Evolutionary conservation across 2,888 invertebrate genomes (phyloP).

Genomic region (Drosophila ezoana): DNA sequence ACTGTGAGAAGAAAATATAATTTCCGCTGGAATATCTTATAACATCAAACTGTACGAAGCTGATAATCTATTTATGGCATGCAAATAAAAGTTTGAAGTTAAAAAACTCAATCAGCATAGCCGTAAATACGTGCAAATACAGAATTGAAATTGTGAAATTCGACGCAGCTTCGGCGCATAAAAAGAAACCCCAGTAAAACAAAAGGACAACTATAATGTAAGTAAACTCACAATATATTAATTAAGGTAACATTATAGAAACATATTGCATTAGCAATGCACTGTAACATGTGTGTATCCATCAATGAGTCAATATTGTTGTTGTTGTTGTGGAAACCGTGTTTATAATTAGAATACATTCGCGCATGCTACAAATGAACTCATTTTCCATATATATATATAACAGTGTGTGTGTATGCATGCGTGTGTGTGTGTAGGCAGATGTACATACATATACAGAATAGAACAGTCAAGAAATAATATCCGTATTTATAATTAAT

Average conservation of each 20-base stretch:
- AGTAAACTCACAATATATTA: constrained; percentile 16
- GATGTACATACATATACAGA: too few species aligned
- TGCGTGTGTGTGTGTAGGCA: neutral
- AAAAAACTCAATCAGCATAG: neutral
- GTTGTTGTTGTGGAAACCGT: constrained; percentile 20
- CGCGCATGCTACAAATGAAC: constrained; percentile 25
- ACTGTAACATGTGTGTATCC: constrained; percentile 21
- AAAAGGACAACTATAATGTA: constrained; percentile 20
- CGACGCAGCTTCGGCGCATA: neutral
- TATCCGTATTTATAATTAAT: too few species aligned
- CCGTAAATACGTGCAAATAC: neutral
- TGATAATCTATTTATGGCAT: neutral
- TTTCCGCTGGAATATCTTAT: constrained; percentile 11
- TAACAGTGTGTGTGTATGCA: neutral
- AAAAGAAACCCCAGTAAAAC: constrained; percentile 4
- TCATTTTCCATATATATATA: constrained; percentile 51
- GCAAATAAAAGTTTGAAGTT: constrained; percentile 23
- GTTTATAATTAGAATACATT: constrained; percentile 45
- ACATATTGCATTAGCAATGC: constrained; percentile 2
- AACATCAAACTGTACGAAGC: neutral
- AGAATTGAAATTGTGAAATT: constrained; percentile 20
- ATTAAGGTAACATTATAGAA: neutral
- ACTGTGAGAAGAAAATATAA: constrained; percentile 23
- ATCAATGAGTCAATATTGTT: constrained; percentile 17
- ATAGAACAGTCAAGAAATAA: too few species aligned